phyloP scores from a whole-genome alignment of 1,140 invertebrate genomes.

The Colletes gigas region DNA sequence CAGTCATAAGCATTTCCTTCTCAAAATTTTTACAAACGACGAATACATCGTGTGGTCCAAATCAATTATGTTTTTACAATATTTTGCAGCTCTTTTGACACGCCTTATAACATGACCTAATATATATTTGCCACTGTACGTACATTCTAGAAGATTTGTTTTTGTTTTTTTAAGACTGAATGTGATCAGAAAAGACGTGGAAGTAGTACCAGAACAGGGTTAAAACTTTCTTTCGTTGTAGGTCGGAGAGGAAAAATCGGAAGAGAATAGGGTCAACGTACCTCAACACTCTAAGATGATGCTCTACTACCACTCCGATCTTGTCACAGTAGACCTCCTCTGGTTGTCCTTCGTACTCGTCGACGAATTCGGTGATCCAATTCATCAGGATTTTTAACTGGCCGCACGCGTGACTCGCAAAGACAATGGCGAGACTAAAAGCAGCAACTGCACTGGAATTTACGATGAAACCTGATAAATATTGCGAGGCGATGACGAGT shows the following conservation, averaged over 20 bases:
- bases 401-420: constrained; percentile 61
- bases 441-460: constrained; percentile 42
- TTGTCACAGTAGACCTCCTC: background rate
- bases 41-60: too few relatives aligned
- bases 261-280: constrained; percentile 20
- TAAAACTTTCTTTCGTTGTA: too few relatives aligned
- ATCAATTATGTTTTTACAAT: too few relatives aligned
- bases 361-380: constrained; percentile 38
- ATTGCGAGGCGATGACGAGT: constrained; percentile 51
- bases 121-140: too few relatives aligned
- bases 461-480: constrained; percentile 47
- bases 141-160: too few relatives aligned
- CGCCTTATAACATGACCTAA: too few relatives aligned
- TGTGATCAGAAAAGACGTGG: too few relatives aligned
- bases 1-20: background rate
- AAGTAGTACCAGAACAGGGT: too few relatives aligned
- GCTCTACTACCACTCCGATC: constrained; percentile 54
- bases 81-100: too few relatives aligned
- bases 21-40: too few relatives aligned
- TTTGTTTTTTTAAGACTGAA: too few relatives aligned
- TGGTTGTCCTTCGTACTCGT: background rate
- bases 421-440: constrained; percentile 50
- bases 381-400: constrained; percentile 55
- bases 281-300: constrained; percentile 65
- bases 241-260: too few relatives aligned